Evolutionary conservation across 2,888 invertebrate species (phyloP).

Genomic region (Meteorus colon): DNA sequence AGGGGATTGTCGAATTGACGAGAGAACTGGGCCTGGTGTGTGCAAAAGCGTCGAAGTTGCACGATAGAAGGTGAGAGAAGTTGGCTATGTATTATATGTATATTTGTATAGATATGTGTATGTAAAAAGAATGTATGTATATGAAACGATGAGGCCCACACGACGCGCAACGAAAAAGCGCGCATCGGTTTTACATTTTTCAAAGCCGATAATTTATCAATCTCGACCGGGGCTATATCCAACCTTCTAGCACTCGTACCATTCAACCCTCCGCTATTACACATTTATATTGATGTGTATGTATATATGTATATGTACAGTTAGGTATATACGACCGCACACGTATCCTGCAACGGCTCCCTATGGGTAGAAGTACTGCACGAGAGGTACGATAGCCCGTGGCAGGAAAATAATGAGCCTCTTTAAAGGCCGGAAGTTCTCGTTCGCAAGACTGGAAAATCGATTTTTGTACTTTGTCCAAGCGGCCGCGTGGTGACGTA

Average conservation of each 20-base stretch:
- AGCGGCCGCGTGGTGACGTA: slow-evolving; percentile 40
- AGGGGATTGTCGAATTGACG: slow-evolving; percentile 37
- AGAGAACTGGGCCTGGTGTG: slow-evolving; percentile 1
- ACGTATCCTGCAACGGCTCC: slow-evolving; percentile 13
- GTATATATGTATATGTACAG: background rate
- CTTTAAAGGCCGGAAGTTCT: slow-evolving; percentile 66
- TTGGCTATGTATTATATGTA: background rate
- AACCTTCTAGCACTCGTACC: slow-evolving; percentile 40
- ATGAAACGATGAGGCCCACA: background rate
- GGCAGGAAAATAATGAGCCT: slow-evolving; percentile 68
- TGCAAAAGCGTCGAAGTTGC: background rate
- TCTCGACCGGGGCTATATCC: slow-evolving; percentile 57
- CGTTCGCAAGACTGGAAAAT: slow-evolving; percentile 58
- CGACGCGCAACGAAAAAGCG: slow-evolving; percentile 26
- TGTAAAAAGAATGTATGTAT: background rate
- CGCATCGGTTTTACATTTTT: slow-evolving; percentile 70
- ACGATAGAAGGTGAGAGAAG: slow-evolving; percentile 14
- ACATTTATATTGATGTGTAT: background rate
- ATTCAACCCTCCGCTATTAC: slow-evolving; percentile 1
- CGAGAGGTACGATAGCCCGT: slow-evolving; percentile 45
- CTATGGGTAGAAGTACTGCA: slow-evolving; percentile 1
- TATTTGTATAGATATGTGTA: background rate
- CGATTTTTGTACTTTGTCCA: slow-evolving; percentile 63
- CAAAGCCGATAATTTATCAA: slow-evolving; percentile 70
- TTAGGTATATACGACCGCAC: slow-evolving; percentile 37